Base-by-base conservation (phyloP, 1,140 invertebrate species). In the Lasioglossum albipes region DNA sequence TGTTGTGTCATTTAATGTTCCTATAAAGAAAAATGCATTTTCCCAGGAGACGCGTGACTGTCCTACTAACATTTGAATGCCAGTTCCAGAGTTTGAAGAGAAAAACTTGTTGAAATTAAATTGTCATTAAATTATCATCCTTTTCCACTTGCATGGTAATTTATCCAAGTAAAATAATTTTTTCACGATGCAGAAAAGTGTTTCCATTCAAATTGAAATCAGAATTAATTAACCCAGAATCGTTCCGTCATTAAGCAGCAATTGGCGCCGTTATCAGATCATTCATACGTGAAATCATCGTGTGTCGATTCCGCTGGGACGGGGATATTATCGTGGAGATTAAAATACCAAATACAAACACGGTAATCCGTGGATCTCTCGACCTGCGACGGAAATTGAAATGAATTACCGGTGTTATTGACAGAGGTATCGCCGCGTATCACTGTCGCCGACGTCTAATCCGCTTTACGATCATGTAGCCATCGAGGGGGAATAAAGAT, bases 211-310 rank as follows among this genome's bases (percentile, higher is more conserved):
- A 36, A 2, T 75, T 0, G 0, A 18, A 41, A 75, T 57, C 45
- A 27, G 12, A 66, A 20, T 57, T 57, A 75, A 75, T 66, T 41
- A 67, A 75, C 2, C 20, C 41, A 13, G 10, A 18, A 75, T 57
- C 31, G 12, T 36, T n/a, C 27, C 22, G 27, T 75, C 52, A 67
- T 75, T 57, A 13, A 2, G 9, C 9, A 57, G 41, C n/a, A 7
- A 18, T n/a, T n/a, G 36, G 27, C 49, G 42, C n/a, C 16, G 16
- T 76, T 76, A 76, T 76, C 52, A 20, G 41, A 68, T 45, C 61
- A 76, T 54, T 76, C n/a, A 59, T 42, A 42, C 41, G 7, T 18
- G 42, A 45, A 76, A 52, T 45, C n/a, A 68, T 42, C 52, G n/a
- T 16, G 6, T 41, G 27, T 7, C 27, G 13, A 18, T 36, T 20